A percentile compares a stretch with the other conserved stretches of the same genome.
Conservation (phyloP, 2,888 invertebrate genomes). For the Crossocerus cetratus region DNA sequence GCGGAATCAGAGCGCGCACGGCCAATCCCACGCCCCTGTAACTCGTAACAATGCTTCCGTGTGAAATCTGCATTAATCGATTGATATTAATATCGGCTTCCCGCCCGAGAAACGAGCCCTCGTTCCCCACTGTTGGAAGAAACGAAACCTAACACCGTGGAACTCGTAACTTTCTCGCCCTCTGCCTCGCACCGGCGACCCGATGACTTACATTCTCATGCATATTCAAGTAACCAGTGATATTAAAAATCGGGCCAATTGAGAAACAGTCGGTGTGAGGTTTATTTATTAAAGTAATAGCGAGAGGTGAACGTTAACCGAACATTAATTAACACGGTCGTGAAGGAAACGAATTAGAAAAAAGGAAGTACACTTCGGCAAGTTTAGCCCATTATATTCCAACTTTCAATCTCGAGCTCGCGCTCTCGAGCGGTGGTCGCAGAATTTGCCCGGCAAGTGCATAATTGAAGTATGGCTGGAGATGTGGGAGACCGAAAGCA, state of each 20-base stretch:
- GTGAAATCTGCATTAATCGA: background rate
- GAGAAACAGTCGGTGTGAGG: constrained; percentile 24
- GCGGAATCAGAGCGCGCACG: background rate
- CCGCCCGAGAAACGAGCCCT: no score
- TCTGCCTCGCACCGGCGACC: constrained; percentile 1
- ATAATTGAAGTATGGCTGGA: no score
- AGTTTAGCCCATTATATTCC: no score
- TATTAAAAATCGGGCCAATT: constrained; percentile 21
- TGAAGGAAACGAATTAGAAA: constrained; percentile 1
- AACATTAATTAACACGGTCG: constrained; percentile 48
- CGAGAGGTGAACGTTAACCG: background rate
- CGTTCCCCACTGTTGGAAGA: background rate
- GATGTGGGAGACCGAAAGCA: no score
- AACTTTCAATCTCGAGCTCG: no score
- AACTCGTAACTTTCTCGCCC: background rate
- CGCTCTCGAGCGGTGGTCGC: no score
- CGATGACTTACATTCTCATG: constrained; percentile 5
- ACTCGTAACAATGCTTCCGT: background rate
- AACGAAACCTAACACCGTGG: constrained; percentile 1
- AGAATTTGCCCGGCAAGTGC: no score
- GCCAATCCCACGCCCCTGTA: background rate
- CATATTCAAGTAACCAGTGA: constrained; percentile 11
- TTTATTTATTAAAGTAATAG: constrained; percentile 47
- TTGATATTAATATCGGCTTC: background rate
- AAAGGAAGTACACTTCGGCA: no score